Conservation (phyloP, 2,888 invertebrate genomes). For the Nephrotoma appendiculata region DNA sequence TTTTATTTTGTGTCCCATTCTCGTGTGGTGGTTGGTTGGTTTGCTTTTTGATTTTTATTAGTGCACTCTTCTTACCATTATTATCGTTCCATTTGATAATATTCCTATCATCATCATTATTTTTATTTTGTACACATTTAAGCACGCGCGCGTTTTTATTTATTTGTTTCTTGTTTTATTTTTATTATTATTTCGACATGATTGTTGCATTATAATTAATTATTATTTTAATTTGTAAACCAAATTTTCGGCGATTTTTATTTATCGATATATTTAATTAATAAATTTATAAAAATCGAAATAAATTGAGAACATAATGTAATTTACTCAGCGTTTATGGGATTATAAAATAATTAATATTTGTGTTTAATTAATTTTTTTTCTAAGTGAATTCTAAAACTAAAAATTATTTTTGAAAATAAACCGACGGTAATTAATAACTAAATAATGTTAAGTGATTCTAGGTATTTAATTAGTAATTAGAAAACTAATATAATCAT, state of each 20-base stretch:
- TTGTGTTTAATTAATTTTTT: too few relatives aligned
- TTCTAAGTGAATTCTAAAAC: neutral
- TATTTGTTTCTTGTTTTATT: neutral
- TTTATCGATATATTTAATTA: neutral
- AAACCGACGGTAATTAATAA: neutral
- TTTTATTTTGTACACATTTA: neutral
- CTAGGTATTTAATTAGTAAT: neutral
- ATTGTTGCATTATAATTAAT: neutral
- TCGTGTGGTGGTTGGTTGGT: neutral
- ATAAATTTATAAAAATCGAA: neutral
- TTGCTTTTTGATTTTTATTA: neutral
- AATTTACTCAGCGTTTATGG: neutral
- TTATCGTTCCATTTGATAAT: neutral
- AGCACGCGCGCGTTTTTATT: slow-evolving; percentile 2
- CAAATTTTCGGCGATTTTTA: neutral
- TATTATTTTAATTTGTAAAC: neutral
- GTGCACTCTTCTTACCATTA: neutral
- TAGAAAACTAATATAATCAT: neutral
- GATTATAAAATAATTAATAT: neutral
- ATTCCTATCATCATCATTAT: neutral
- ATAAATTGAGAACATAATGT: neutral
- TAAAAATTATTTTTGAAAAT: neutral
- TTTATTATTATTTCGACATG: neutral
- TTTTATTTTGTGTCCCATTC: neutral
- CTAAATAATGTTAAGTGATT: neutral